A percentile compares a stretch with the other conserved stretches of the same genome.
These are phyloP conservation scores for Deroplatys truncata DNA, from an alignment of 2,888 invertebrate species.

Conservation along the genomic window DNA sequence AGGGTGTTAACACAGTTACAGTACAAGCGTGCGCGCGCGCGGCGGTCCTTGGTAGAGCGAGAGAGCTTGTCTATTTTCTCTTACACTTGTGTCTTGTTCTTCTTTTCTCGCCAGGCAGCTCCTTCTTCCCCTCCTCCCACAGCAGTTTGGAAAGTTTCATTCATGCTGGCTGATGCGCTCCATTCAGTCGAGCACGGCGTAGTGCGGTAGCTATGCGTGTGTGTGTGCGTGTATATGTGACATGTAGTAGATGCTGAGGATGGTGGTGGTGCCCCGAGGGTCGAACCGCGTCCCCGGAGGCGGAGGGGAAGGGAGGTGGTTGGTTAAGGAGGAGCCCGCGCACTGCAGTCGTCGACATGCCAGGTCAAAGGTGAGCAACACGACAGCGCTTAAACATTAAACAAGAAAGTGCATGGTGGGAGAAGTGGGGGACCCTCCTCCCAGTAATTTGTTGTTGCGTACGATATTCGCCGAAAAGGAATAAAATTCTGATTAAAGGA, in stretches of 20 bases:
- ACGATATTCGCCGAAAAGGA: too few relatives aligned
- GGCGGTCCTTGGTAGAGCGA: background rate
- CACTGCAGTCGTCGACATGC: background rate
- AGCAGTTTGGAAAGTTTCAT: background rate
- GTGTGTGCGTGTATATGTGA: background rate
- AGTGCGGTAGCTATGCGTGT: background rate
- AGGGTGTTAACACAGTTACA: background rate
- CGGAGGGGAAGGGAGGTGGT: background rate
- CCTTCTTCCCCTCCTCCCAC: slow-evolving; percentile 32
- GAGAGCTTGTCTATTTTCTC: slow-evolving; percentile 33
- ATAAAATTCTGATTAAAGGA: too few relatives aligned
- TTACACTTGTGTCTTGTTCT: slow-evolving; percentile 39
- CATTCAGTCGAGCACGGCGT: background rate
- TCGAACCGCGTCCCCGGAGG: background rate
- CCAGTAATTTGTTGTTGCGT: too few relatives aligned
- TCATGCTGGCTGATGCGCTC: background rate
- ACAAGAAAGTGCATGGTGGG: too few relatives aligned
- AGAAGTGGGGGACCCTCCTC: too few relatives aligned
- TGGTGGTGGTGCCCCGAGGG: background rate
- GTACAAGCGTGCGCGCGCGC: background rate
- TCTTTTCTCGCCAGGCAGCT: slow-evolving; percentile 42
- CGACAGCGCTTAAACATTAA: too few relatives aligned
- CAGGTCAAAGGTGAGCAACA: background rate
- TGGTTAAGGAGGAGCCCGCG: background rate
- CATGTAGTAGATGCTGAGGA: background rate